phyloP scores from a whole-genome alignment of 1,140 invertebrate genomes.

The Nasonia vitripennis region DNA sequence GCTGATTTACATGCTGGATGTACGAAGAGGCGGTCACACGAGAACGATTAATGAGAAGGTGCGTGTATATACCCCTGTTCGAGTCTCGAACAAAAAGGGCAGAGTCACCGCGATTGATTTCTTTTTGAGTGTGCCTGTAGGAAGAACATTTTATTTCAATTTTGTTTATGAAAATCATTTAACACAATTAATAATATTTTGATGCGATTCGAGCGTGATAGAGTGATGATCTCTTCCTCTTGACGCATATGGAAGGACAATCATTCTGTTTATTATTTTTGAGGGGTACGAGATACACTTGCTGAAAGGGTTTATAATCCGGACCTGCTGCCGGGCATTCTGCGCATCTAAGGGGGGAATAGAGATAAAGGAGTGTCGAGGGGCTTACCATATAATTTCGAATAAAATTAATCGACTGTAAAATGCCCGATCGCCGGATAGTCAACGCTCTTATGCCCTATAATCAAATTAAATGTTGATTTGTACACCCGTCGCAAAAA shows the following conservation, averaged over 20 bases:
- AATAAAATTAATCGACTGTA: constrained; percentile 59
- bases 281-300: constrained; percentile 38
- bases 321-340: constrained; percentile 47
- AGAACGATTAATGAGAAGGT: constrained; percentile 56
- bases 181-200: too few species aligned
- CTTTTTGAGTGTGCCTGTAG: neutral
- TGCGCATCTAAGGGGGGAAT: constrained; percentile 41
- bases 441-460: neutral
- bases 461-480: neutral
- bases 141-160: neutral
- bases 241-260: constrained; percentile 1
- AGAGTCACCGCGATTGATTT: neutral
- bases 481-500: too few species aligned
- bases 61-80: constrained; percentile 12
- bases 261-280: constrained; percentile 17
- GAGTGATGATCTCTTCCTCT: neutral
- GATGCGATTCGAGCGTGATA: too few species aligned
- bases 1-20: constrained; percentile 47
- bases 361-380: constrained; percentile 48
- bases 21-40: constrained; percentile 23
- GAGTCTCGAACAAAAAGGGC: constrained; percentile 37
- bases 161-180: too few species aligned
- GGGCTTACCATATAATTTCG: constrained; percentile 48
- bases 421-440: constrained; percentile 43
- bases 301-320: constrained; percentile 57